These are phyloP conservation scores for Hyles vespertilio DNA, from an alignment of 1,140 invertebrate genomes.

Conservation along the genomic window DNA sequence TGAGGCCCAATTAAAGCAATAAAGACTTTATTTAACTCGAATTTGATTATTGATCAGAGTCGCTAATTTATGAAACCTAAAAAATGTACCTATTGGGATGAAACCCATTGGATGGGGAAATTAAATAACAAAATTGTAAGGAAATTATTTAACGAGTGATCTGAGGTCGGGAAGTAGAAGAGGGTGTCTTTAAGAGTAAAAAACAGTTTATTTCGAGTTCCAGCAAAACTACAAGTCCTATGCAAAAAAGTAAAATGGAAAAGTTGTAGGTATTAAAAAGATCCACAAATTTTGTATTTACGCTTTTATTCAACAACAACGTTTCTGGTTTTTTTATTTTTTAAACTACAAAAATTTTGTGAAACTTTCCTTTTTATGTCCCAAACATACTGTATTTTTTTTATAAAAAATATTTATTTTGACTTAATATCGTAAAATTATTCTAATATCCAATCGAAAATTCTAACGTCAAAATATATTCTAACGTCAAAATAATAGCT, in stretches of 20 bases:
- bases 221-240: background rate
- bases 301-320: background rate
- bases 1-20: too few relatives aligned
- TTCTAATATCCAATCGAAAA: background rate
- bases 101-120: background rate
- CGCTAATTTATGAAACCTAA: too few relatives aligned
- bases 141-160: background rate
- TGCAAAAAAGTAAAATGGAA: background rate
- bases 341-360: background rate
- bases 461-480: background rate
- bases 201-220: background rate
- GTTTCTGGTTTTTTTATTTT: too few relatives aligned
- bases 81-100: too few relatives aligned
- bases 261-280: background rate
- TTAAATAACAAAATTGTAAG: background rate
- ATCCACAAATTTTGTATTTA: background rate
- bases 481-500: constrained; percentile 1
- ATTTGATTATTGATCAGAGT: too few relatives aligned
- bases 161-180: background rate
- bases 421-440: background rate
- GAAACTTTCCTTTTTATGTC: background rate
- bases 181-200: too few relatives aligned
- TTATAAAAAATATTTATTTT: background rate
- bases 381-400: constrained; percentile 1
- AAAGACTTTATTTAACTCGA: too few relatives aligned